Conservation (phyloP, 2,888 invertebrate species). For the Spodoptera picta region DNA sequence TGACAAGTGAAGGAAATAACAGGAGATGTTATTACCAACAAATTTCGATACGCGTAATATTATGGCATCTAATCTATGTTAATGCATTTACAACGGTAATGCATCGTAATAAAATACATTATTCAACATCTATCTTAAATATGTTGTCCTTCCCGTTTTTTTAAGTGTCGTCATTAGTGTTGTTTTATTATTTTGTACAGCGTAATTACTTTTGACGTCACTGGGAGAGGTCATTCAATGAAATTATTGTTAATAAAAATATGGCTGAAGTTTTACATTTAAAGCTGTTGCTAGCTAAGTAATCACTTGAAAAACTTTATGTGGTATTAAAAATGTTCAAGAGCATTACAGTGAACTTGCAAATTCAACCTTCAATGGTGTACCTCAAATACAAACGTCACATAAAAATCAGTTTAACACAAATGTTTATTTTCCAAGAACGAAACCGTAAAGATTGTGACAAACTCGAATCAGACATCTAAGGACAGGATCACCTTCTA, state of each 20-base stretch:
- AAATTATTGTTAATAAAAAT: background rate
- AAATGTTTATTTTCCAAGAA: slow-evolving; percentile 21
- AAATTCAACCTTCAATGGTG: slow-evolving; percentile 4
- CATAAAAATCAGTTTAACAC: slow-evolving; percentile 26
- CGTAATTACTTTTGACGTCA: slow-evolving; percentile 29
- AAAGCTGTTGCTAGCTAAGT: too few relatives aligned
- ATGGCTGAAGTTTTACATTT: too few relatives aligned
- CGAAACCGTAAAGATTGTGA: slow-evolving; percentile 41
- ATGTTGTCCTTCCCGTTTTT: slow-evolving; percentile 20
- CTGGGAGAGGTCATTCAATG: slow-evolving; percentile 3
- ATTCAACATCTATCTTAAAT: slow-evolving; percentile 5
- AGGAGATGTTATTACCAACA: too few relatives aligned
- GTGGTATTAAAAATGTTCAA: slow-evolving; percentile 1
- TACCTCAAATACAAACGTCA: slow-evolving; percentile 2
- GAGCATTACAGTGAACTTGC: background rate
- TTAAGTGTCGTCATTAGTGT: slow-evolving; percentile 9
- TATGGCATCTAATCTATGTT: too few relatives aligned
- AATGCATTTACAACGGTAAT: too few relatives aligned
- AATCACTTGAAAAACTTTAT: background rate
- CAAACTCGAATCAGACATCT: slow-evolving; percentile 35
- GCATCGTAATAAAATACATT: too few relatives aligned
- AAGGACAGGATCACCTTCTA: slow-evolving; percentile 42
- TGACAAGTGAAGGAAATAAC: too few relatives aligned
- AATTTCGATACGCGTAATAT: too few relatives aligned
- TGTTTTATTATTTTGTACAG: slow-evolving; percentile 3